phyloP scores from a whole-genome alignment of 92 coral and sea anemone genomes.

The Palythoa grandiflora region DNA sequence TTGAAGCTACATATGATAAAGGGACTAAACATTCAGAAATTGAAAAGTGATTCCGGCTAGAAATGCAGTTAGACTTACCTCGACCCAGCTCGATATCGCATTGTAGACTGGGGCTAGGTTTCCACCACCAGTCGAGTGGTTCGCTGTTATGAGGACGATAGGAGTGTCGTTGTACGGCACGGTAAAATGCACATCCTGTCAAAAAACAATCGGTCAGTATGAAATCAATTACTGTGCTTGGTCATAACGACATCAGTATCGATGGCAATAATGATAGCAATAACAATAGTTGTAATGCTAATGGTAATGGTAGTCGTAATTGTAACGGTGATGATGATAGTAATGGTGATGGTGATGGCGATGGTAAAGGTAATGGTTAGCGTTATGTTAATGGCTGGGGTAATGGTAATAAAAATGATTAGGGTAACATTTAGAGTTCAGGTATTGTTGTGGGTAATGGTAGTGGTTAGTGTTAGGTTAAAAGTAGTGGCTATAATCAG shows the following conservation, averaged over 20 bases:
- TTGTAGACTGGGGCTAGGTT: slow-evolving; percentile 69
- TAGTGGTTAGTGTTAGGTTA: too few relatives aligned
- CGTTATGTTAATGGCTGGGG: too few relatives aligned
- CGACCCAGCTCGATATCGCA: slow-evolving; percentile 80
- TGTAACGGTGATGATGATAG: too few relatives aligned
- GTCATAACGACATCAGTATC: background rate
- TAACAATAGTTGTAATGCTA: background rate
- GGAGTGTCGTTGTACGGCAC: slow-evolving; percentile 65
- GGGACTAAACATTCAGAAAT: background rate
- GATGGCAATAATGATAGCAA: background rate
- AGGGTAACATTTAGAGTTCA: too few relatives aligned
- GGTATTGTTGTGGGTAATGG: too few relatives aligned
- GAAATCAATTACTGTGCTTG: background rate
- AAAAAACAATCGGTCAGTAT: background rate
- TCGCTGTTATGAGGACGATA: slow-evolving; percentile 63
- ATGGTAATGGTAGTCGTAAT: background rate
- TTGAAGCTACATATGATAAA: too few relatives aligned
- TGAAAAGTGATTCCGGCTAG: background rate
- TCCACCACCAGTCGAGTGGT: slow-evolving; percentile 72
- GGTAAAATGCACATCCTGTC: slow-evolving; percentile 61
- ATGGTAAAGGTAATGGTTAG: too few relatives aligned
- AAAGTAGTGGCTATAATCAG: too few relatives aligned
- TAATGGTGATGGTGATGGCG: too few relatives aligned
- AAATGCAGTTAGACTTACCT: slow-evolving; percentile 45
- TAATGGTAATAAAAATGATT: too few relatives aligned